A percentile compares a stretch with the other conserved stretches of the same genome.
phyloP scores from a whole-genome alignment of 2,113 vertebrate species.

The Mus musculus region DNA sequence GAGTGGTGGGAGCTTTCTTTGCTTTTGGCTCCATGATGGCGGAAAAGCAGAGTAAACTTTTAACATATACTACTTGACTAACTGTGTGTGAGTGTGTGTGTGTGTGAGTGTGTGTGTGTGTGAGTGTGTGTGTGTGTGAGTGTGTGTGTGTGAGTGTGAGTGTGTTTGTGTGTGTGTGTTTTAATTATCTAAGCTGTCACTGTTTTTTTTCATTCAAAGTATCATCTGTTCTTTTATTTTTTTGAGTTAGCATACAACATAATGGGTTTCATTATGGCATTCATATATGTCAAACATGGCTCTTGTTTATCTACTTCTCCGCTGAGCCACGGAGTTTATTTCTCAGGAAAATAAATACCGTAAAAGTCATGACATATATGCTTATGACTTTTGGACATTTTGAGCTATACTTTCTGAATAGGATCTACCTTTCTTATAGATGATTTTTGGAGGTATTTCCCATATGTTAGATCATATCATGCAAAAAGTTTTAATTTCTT shows the following conservation, averaged over 20 bases:
- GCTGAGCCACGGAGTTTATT: neutral
- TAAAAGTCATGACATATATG: neutral
- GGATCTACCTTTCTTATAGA: neutral
- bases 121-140: neutral
- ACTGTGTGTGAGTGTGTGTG: neutral
- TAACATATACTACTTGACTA: neutral
- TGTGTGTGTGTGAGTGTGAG: neutral
- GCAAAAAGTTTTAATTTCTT: constrained; percentile 10
- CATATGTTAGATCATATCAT: neutral
- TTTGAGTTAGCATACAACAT: neutral
- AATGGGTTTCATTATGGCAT: neutral
- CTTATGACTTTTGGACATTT: neutral
- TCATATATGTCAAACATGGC: neutral
- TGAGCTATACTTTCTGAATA: neutral
- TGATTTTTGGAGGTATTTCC: neutral
- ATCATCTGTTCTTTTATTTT: neutral
- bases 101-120: neutral
- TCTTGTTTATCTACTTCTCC: neutral
- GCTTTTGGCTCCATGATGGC: no score
- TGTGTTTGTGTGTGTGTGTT: no score
- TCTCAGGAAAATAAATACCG: neutral
- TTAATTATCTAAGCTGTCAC: neutral
- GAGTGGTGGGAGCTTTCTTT: no score
- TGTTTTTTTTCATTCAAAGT: neutral
- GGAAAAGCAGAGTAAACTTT: neutral